Evolutionary conservation across 2,113 vertebrate genomes (phyloP).

Genomic region (Gopherus flavomarginatus): DNA sequence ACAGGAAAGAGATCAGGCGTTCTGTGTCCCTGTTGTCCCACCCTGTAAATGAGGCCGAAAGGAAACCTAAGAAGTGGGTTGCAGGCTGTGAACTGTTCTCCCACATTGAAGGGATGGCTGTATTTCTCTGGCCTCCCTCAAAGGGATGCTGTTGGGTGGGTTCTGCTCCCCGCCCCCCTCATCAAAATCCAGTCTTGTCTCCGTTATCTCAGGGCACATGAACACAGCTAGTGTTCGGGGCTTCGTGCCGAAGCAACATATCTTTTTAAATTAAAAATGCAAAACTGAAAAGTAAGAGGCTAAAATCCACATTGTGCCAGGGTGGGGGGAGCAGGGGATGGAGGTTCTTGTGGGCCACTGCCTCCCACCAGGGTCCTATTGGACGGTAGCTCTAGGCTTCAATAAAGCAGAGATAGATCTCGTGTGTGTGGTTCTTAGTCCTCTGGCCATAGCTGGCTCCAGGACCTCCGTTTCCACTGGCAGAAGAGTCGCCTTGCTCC

Average conservation of each 20-base stretch:
- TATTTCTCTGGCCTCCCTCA: not conserved
- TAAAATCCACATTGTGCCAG: not conserved
- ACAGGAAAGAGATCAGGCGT: not conserved
- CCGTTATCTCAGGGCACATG: constrained; percentile 33
- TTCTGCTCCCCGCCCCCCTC: not conserved
- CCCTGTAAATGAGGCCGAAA: not conserved
- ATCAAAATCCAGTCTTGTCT: not conserved
- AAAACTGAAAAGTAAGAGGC: not conserved
- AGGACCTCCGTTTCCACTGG: not conserved
- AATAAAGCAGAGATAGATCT: not conserved
- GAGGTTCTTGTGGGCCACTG: not conserved
- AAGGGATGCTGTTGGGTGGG: not conserved
- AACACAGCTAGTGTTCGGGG: constrained; percentile 3
- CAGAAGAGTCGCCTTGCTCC: not conserved
- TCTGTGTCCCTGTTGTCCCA: not conserved
- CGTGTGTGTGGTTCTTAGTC: not conserved
- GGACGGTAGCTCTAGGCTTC: not conserved
- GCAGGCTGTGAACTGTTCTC: not conserved
- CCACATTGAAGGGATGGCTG: not conserved
- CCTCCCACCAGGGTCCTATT: not conserved
- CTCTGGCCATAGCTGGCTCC: not conserved
- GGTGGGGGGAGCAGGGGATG: not conserved
- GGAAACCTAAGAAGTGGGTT: not conserved
- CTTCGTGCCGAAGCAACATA: constrained; percentile 1
- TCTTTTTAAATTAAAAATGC: constrained; percentile 5